These are phyloP conservation scores for Vicugna pacos DNA, from an alignment of 2,113 vertebrate species.

Conservation along the genomic window DNA sequence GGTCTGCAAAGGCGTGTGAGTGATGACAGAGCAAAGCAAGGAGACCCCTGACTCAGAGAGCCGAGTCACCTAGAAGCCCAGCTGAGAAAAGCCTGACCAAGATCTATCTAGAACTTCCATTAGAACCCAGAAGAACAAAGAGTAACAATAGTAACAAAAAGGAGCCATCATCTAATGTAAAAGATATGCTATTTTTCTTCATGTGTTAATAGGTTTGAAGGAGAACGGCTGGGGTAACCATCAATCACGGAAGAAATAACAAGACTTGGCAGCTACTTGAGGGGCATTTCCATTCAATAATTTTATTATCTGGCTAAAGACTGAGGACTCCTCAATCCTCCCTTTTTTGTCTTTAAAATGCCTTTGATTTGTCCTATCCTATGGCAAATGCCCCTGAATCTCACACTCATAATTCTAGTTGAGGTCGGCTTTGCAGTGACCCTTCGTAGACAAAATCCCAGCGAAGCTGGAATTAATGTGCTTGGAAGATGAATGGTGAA, in stretches of 20 bases:
- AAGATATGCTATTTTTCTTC: background rate
- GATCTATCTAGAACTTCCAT: background rate
- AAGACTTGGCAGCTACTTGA: background rate
- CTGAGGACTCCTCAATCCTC: background rate
- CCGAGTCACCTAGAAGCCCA: background rate
- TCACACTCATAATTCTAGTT: background rate
- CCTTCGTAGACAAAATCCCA: background rate
- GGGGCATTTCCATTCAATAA: background rate
- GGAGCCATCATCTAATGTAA: background rate
- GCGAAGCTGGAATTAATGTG: background rate
- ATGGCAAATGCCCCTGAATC: background rate
- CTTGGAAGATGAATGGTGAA: background rate
- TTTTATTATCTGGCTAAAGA: background rate
- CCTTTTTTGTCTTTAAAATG: background rate
- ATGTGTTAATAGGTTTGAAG: background rate
- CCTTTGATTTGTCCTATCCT: background rate
- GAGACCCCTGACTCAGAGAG: background rate
- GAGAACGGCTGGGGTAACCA: background rate
- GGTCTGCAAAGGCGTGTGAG: background rate
- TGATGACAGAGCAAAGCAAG: background rate
- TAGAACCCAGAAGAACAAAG: background rate
- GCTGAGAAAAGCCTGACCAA: background rate
- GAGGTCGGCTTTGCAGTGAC: background rate
- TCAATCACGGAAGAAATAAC: background rate
- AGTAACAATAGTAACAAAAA: background rate